A percentile compares a stretch with the other conserved stretches of the same genome.
Conservation (phyloP, 2,797 vertebrate genomes). For the Muscicapa comitata region DNA sequence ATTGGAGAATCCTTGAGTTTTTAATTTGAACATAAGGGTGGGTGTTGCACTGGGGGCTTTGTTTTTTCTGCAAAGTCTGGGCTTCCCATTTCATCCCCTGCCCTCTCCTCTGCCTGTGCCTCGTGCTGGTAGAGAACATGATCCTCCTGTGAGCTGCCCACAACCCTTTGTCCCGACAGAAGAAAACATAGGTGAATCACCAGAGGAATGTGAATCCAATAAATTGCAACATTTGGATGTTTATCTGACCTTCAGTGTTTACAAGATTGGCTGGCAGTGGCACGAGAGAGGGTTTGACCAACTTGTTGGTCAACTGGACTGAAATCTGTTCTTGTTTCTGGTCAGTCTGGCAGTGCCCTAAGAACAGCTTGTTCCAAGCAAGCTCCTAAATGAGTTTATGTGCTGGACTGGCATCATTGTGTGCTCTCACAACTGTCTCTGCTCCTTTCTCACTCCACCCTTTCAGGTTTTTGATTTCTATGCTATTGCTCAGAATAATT, state of each 20-base stretch:
- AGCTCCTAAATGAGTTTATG: not conserved
- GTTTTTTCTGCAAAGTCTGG: not conserved
- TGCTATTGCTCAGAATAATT: not conserved
- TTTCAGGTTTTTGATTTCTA: not conserved
- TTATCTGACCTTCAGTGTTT: slow-evolving; percentile 42
- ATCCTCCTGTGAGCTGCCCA: not conserved
- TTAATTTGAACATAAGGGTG: not conserved
- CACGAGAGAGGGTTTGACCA: slow-evolving; percentile 43
- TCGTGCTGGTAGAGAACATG: not conserved
- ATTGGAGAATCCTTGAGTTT: fast-evolving
- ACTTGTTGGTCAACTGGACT: slow-evolving; percentile 27
- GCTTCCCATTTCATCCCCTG: not conserved
- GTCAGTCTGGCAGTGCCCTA: slow-evolving; percentile 36
- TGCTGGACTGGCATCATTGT: not conserved
- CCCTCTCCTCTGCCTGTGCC: not conserved
- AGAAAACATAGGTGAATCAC: slow-evolving; percentile 35
- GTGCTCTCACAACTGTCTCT: not conserved
- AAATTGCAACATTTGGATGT: slow-evolving; percentile 36
- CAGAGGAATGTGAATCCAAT: slow-evolving; percentile 30
- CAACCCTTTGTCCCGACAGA: not conserved
- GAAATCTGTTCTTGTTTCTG: slow-evolving; percentile 29
- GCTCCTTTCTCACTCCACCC: not conserved
- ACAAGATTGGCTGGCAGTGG: slow-evolving; percentile 27
- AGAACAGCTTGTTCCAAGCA: slow-evolving; percentile 55
- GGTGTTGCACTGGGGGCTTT: not conserved